These are phyloP conservation scores for Enoplosus armatus DNA, from an alignment of 2,797 vertebrate genomes.

Conservation along the genomic window DNA sequence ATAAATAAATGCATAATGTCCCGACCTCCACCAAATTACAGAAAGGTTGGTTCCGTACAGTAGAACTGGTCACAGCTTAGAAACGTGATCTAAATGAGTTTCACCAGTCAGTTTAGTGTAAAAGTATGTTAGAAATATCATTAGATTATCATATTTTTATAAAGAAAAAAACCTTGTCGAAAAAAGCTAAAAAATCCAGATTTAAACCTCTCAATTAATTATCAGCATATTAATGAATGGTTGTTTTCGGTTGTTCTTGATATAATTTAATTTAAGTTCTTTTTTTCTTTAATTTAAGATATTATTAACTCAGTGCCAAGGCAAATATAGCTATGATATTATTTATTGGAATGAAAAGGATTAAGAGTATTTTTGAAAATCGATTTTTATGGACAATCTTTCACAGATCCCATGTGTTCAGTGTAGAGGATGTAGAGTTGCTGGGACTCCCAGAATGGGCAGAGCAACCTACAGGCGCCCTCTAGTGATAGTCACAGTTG, in stretches of 20 bases:
- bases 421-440: conserved; percentile 23
- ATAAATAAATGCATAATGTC: conserved; percentile 34
- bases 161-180: too few relatives aligned
- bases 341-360: conserved; percentile 39
- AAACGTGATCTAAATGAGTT: conserved; percentile 1
- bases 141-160: background rate
- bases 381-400: conserved; percentile 35
- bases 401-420: conserved; percentile 44
- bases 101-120: background rate
- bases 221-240: background rate
- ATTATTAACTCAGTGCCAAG: conserved; percentile 28
- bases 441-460: conserved; percentile 16
- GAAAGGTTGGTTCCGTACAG: background rate
- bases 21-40: conserved; percentile 16
- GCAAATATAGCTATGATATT: conserved; percentile 25
- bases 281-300: too few relatives aligned
- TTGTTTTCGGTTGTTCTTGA: conserved; percentile 6
- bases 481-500: conserved; percentile 75
- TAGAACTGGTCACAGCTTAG: background rate
- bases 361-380: conserved; percentile 57
- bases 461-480: conserved; percentile 78
- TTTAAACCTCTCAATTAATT: background rate
- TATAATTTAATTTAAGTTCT: conserved; percentile 12
- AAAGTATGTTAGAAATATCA: background rate
- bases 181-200: too few relatives aligned